Percentiles rank a stretch among this genome's conserved stretches.
Evolutionary conservation across 2,113 vertebrate species (phyloP).

Genomic region (Ginglymostoma cirratum): DNA sequence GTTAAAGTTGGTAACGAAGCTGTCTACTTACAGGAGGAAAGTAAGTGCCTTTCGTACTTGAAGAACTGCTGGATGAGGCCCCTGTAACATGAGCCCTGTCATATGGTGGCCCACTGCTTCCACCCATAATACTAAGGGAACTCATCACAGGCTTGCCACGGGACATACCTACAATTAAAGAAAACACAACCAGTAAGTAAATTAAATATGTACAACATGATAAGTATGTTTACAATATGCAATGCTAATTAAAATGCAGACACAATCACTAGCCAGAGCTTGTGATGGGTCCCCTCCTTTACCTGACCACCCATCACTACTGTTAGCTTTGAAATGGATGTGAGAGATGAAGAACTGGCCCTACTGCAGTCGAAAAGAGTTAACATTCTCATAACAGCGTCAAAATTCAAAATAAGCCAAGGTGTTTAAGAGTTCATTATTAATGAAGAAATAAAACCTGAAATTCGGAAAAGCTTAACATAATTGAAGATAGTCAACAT

Average conservation of each 20-base stretch:
- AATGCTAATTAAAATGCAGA: background rate
- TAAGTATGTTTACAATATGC: background rate
- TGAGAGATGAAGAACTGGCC: background rate
- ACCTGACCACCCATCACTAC: background rate
- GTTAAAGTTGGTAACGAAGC: background rate
- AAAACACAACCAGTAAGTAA: background rate
- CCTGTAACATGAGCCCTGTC: slow-evolving; percentile 93
- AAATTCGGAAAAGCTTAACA: no score
- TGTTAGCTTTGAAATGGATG: background rate
- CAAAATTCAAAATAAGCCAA: background rate
- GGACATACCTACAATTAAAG: slow-evolving; percentile 74
- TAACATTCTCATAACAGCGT: background rate
- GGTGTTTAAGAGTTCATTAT: background rate
- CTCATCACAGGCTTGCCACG: slow-evolving; percentile 93
- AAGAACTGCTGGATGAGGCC: slow-evolving; percentile 94
- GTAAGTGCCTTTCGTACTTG: slow-evolving; percentile 93
- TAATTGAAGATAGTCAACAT: no score
- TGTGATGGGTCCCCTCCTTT: background rate
- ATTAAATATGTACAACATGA: background rate
- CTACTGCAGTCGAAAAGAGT: background rate
- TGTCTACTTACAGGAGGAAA: slow-evolving; percentile 79
- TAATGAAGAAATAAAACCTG: no score
- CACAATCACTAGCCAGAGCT: background rate
- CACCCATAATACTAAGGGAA: slow-evolving; percentile 93
- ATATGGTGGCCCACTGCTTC: slow-evolving; percentile 88